These are phyloP conservation scores for Tetranychus truncatus DNA, from an alignment of 2,888 invertebrate species.

Conservation along the genomic window DNA sequence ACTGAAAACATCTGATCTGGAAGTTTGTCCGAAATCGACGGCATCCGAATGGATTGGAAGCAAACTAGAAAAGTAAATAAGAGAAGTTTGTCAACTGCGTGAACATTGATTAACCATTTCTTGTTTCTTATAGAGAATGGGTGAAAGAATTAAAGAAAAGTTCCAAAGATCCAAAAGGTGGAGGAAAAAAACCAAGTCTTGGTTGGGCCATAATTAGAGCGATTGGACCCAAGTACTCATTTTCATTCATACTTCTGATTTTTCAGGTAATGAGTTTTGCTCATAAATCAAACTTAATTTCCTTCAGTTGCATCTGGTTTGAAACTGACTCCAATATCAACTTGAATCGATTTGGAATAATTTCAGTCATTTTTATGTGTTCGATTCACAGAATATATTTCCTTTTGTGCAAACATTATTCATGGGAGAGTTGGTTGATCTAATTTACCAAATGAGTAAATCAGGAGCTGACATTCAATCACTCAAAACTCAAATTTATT, in stretches of 20 bases:
- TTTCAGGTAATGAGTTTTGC: not conserved
- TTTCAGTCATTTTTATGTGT: not conserved
- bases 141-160: not conserved
- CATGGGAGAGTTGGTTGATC: conserved; percentile 14
- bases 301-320: too few species aligned
- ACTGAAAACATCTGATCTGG: not conserved
- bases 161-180: not conserved
- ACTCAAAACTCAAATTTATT: not conserved
- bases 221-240: not conserved
- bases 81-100: not conserved
- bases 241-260: not conserved
- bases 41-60: not conserved
- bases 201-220: conserved; percentile 8
- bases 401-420: not conserved
- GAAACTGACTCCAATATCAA: too few species aligned
- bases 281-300: not conserved
- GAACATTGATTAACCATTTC: not conserved
- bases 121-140: not conserved
- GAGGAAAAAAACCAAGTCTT: conserved; percentile 10
- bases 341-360: not conserved
- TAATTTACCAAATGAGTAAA: not conserved
- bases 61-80: not conserved
- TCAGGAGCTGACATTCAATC: not conserved
- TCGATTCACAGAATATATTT: not conserved
- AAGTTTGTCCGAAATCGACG: not conserved